Base-by-base conservation (phyloP, 2,797 vertebrate species). In the Eulemur rubriventer region DNA sequence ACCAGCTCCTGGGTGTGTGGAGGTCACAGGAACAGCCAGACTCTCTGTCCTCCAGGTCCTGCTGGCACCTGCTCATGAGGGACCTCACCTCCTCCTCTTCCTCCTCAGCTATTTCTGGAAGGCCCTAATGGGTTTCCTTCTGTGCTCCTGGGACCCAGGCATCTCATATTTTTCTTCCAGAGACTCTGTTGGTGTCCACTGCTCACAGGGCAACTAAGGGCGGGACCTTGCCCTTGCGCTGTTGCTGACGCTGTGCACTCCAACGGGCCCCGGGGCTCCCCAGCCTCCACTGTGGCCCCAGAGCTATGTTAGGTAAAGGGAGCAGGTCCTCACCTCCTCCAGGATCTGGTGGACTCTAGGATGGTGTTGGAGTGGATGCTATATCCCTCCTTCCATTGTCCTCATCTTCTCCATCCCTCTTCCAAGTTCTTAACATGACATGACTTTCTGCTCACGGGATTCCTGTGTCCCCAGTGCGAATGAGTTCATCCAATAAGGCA, bases 1-100 rank as follows among this genome's bases (percentile, higher is more conserved):
- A 43, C 7, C 30, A 28, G 6, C 38, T 63, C 20, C 20, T 9
- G 14, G 0, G 26, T 10, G 28, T 26, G 16, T 16, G 0, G 7
- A 35, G 80, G 59, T 50, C 67, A 73, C 13, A 35, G 55, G 17
- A 92, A 7, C 3, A 55, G 38, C 43, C n/a, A 46, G 80, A 24
- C 55, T 16, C 35, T 43, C 3, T 0, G 1, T 76, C 43, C 26
- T 89, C 14, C 3, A 28, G n/a, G 33, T 82, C 55, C 57, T 59
- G 13, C 41, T 76, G 46, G 6, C 12, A n/a, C 4, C 10, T 28
- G 69, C 33, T 92, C 46, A 13, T 24, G 16, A 35, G 17, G 46
- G n/a, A 46, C 18, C 75, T 57, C 22, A 20, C 24, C 11, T 17
- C 13, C 65, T 41, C 14, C 67, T 33, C 8, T 9, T 9, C 9